These are phyloP conservation scores for Microtus montanus DNA, from an alignment of 2,113 vertebrate genomes.

Conservation along the genomic window DNA sequence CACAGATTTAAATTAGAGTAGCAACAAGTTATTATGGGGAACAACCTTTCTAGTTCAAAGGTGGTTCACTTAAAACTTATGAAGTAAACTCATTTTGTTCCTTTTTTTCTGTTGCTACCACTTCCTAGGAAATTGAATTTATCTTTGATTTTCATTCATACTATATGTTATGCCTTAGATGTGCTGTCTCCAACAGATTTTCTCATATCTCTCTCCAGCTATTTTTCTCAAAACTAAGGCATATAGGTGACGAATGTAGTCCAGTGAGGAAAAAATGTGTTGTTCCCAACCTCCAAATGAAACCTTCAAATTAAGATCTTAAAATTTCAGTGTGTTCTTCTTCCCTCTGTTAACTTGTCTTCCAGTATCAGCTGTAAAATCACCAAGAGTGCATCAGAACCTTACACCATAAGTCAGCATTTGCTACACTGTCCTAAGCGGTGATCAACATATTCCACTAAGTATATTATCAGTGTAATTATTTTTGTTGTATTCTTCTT, in stretches of 20 bases:
- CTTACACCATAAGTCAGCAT: conserved; percentile 29
- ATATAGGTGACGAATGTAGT: conserved; percentile 9
- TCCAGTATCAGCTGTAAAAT: background rate
- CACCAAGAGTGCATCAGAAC: background rate
- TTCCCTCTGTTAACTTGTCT: background rate
- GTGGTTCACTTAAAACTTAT: background rate
- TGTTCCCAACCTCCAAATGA: background rate
- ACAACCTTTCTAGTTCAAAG: background rate
- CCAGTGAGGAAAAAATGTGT: background rate
- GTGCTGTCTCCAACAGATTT: background rate
- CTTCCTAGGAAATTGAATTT: background rate
- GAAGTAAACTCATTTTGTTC: background rate
- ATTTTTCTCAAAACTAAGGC: conserved; percentile 31
- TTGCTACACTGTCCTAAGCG: background rate
- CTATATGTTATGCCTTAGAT: background rate
- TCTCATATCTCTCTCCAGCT: conserved; percentile 1
- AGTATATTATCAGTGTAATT: background rate
- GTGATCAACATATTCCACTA: background rate
- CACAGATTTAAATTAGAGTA: background rate
- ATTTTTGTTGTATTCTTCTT: background rate
- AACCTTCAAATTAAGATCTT: conserved; percentile 29
- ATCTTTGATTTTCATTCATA: background rate
- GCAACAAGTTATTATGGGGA: background rate
- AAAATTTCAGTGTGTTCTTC: background rate
- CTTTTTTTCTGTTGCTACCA: background rate